phyloP scores from a whole-genome alignment of 2,888 invertebrate species.

The Itoplectis maculator region DNA sequence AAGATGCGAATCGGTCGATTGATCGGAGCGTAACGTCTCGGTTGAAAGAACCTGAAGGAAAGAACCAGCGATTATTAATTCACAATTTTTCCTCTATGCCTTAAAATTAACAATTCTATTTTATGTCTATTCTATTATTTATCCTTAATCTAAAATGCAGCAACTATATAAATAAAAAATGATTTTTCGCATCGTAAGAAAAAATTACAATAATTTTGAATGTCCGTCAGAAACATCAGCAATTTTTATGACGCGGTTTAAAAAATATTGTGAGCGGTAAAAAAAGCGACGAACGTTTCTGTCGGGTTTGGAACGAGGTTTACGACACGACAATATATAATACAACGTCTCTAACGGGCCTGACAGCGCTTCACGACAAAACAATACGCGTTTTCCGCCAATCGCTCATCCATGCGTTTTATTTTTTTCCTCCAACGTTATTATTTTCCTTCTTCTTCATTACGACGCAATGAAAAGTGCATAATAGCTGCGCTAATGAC shows the following conservation, averaged over 20 bases:
- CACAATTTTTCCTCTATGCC: background rate
- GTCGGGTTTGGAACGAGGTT: slow-evolving; percentile 5
- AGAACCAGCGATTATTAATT: background rate
- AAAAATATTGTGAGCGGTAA: background rate
- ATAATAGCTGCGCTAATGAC: slow-evolving; percentile 49
- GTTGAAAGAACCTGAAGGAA: slow-evolving; percentile 40
- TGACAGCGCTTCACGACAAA: slow-evolving; percentile 2
- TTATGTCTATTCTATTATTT: background rate
- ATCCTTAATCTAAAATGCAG: too few relatives aligned
- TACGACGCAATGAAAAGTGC: background rate
- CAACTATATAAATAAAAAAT: too few relatives aligned
- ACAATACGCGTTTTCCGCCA: background rate
- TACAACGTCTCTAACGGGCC: slow-evolving; percentile 26
- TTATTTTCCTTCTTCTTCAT: slow-evolving; percentile 14
- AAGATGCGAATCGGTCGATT: slow-evolving; percentile 41
- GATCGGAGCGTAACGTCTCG: slow-evolving; percentile 54
- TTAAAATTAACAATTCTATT: background rate
- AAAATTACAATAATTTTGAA: background rate
- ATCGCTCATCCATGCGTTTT: slow-evolving; percentile 17
- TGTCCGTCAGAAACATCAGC: background rate
- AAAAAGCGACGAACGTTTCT: background rate
- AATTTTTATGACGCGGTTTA: background rate
- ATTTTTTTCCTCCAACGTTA: background rate
- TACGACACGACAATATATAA: slow-evolving; percentile 17
- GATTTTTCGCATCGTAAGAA: too few relatives aligned